These are phyloP conservation scores for Aurelia coerulea DNA, from an alignment of 30 jellyfish, hydroid and myxozoan genomes.

Conservation along the genomic window DNA sequence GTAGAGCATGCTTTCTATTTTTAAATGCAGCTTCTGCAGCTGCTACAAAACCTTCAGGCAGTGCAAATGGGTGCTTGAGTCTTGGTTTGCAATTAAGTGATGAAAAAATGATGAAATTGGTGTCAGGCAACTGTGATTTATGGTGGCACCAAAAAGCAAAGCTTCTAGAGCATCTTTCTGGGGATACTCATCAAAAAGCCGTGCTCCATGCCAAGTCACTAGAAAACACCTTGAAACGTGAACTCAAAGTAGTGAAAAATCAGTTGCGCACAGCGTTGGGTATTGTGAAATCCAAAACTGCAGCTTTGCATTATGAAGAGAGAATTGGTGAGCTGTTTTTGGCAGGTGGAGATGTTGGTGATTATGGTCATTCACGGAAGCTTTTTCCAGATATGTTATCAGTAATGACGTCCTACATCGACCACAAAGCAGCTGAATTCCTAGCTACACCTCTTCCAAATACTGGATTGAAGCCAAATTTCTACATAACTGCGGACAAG, in stretches of 20 bases:
- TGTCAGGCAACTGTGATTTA: not conserved
- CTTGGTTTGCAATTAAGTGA: not conserved
- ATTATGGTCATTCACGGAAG: not conserved
- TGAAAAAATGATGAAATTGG: not conserved
- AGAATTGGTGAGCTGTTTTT: not conserved
- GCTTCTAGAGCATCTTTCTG: not conserved
- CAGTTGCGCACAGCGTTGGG: conserved; percentile 3
- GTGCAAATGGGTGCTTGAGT: not conserved
- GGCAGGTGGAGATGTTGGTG: conserved; percentile 8
- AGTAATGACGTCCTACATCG: not conserved
- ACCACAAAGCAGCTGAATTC: not conserved
- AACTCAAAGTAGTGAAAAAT: not conserved
- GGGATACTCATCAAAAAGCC: not conserved
- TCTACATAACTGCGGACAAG: not conserved
- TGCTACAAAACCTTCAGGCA: not conserved
- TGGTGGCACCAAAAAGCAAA: conserved; percentile 6
- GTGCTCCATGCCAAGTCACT: not conserved
- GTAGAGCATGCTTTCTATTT: not conserved
- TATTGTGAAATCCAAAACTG: not conserved
- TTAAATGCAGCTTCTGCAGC: not conserved
- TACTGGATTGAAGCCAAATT: not conserved
- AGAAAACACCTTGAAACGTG: not conserved
- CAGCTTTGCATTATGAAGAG: not conserved
- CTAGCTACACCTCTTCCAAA: not conserved
- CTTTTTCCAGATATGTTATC: conserved; percentile 7